phyloP scores from a whole-genome alignment of 2,113 vertebrate genomes.

The Ardeotis arabs region DNA sequence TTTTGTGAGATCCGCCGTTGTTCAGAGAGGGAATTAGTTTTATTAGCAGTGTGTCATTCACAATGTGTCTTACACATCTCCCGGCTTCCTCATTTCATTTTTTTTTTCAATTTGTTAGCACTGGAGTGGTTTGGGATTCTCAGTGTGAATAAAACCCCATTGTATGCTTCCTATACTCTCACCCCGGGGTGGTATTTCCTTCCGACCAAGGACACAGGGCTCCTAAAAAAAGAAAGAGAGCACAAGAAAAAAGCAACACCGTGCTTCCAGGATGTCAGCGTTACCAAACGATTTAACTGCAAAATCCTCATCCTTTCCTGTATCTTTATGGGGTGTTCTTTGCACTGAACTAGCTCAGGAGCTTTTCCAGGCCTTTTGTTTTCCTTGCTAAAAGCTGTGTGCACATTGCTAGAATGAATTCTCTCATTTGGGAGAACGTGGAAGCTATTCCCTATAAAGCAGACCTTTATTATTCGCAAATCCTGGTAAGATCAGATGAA shows the following conservation, averaged over 20 bases:
- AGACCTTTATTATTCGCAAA: not conserved
- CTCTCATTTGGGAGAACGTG: not conserved
- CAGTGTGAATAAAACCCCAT: not conserved
- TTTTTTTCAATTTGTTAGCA: not conserved
- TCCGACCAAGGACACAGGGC: not conserved
- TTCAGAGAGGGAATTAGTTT: slow-evolving; percentile 50
- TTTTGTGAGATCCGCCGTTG: not conserved
- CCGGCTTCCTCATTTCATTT: not conserved
- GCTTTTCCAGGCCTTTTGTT: not conserved
- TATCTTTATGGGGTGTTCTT: not conserved
- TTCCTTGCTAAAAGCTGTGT: rapidly evolving
- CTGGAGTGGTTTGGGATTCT: not conserved
- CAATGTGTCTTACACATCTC: not conserved
- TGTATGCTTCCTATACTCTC: not conserved
- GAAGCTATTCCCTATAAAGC: not conserved
- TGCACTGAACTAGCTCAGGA: not conserved
- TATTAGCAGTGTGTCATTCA: slow-evolving; percentile 41
- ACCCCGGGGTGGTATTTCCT: not conserved
- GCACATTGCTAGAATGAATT: not conserved
- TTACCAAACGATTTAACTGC: not conserved
- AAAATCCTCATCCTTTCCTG: not conserved
- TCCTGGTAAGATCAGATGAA: not conserved
- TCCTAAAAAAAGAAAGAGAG: not conserved
- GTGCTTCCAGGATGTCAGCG: not conserved
- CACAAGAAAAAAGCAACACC: not conserved